Evolutionary conservation across 2,113 vertebrate genomes (phyloP).

Genomic region (Rousettus leschenaultii): DNA sequence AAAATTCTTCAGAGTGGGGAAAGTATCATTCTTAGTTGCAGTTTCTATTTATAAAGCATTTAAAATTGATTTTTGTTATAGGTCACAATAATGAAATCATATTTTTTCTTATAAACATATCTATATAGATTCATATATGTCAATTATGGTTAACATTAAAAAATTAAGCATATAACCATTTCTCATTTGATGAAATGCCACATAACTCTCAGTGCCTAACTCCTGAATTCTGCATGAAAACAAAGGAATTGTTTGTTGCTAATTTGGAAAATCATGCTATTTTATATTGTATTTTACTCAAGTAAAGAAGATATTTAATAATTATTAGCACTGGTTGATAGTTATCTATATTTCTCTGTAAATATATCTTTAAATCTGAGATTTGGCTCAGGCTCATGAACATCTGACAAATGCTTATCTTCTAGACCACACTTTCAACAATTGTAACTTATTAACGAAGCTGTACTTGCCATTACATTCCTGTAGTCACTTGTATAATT

Average conservation of each 20-base stretch:
- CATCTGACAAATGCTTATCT: constrained; percentile 35
- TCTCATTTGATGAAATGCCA: background rate
- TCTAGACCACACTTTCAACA: constrained; percentile 23
- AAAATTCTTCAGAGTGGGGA: background rate
- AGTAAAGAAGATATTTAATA: constrained; percentile 22
- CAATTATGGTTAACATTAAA: background rate
- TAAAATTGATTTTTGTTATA: background rate
- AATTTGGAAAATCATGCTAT: background rate
- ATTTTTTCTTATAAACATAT: background rate
- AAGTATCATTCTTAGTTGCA: background rate
- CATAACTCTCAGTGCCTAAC: background rate
- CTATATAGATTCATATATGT: background rate
- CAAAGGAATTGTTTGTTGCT: background rate
- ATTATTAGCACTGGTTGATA: background rate
- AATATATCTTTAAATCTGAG: constrained; percentile 41
- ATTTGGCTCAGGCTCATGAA: background rate
- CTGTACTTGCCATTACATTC: background rate
- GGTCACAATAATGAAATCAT: background rate
- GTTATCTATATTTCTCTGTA: background rate
- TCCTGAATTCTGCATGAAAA: constrained; percentile 7
- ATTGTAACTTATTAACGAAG: background rate
- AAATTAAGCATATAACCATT: background rate
- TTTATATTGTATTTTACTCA: constrained; percentile 15
- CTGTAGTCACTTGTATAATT: background rate
- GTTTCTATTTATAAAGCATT: background rate